Base-by-base conservation (phyloP, 2,797 vertebrate genomes). In the Microhierax caerulescens region DNA sequence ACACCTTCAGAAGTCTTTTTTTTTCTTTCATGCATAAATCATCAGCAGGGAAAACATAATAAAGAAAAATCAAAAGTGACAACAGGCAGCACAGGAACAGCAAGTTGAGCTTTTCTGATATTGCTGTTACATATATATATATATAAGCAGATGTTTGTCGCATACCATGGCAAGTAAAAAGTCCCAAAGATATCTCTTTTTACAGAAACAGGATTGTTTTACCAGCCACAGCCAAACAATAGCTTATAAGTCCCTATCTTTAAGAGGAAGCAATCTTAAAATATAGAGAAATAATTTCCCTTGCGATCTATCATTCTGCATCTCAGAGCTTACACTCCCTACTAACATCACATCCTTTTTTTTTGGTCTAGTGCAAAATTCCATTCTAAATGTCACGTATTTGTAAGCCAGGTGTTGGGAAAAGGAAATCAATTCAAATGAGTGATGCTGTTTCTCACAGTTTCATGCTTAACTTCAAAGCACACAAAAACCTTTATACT, bases 401-500 rank as follows among this genome's bases (percentile, higher is more conserved):
- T 56, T 91, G 43, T 45, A 76, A 85, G 27, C 32, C 78, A 93
- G 41, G 57, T 65, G 54, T 61, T 45, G 21, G 23, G 41, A 12
- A 79, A 75, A 65, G 37, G 41, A 79, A 90, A 25, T 2, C 63
- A 57, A 10, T 50, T 80, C 7, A 19, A 59, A 67, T 37, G 36
- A 17, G 10, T 21, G 28, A 56, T 64, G 48, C 3, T 64, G 23
- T 41, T 84, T 72, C 39, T 84, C 69, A 61, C 15, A 32, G 13
- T 27, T 88, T 86, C 57, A 34, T 48, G 12, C 16, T 8, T 34
- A 34, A 37, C 59, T 79, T 91, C 28, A 57, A 95, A 92, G 78
- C 9, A 57, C 20, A 48, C 7, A 43, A 57, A 72, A 22, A 1
- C 2, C 9, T 54, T 2, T 0, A 18, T 34, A 21, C 18, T 39